Base-by-base conservation (phyloP, 2,113 vertebrate genomes). In the Tenebrosternarchus preto region DNA sequence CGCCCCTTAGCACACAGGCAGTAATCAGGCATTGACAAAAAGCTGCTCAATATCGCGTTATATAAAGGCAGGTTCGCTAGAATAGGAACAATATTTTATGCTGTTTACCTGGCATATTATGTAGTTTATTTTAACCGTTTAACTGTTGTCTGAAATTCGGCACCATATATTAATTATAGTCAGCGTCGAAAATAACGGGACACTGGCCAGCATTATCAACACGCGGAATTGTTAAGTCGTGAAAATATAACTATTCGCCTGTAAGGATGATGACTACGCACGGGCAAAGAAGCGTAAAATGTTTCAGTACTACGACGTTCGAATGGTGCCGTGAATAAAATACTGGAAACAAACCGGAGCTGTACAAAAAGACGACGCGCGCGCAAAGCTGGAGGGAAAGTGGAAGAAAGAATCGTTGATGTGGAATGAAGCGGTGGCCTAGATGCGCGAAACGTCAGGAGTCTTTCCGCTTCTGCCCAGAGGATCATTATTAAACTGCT, bases 401-500 rank as follows among this genome's bases (percentile, higher is more conserved):
- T 88, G 85, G 84, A 85, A 77, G 88, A 73, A 74, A 84, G 79
- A 87, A 74, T 82, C 82, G 63, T 29, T 81, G 67, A 78, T 81
- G 87, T 76, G 79, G 80, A 63, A 80, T 80, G 80, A 75, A 84
- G 78, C 84, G 33, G 70, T 85, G 88, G 85, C 86, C 88, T 86
- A 85, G 86, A 82, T 88, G 80, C 78, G 86, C 71, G 87, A 88
- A 67, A 76, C 83, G 83, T 85, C 90, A 88, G 80, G 84, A 88
- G 77, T 76, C 83, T 85, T 88, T 80, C 80, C 85, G 76, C 78
- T 83, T 72, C 84, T 78, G 83, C 67, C 76, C 84, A 66, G 76
- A 83, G 79, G 56, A 76, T 79, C 69, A 80, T 82, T 76, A 79
- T 64, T 53, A 69, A 77, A 73, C 57, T 79, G 73, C 43, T 73